phyloP scores from a whole-genome alignment of 2,797 vertebrate genomes.

The Trematomus bernacchii region DNA sequence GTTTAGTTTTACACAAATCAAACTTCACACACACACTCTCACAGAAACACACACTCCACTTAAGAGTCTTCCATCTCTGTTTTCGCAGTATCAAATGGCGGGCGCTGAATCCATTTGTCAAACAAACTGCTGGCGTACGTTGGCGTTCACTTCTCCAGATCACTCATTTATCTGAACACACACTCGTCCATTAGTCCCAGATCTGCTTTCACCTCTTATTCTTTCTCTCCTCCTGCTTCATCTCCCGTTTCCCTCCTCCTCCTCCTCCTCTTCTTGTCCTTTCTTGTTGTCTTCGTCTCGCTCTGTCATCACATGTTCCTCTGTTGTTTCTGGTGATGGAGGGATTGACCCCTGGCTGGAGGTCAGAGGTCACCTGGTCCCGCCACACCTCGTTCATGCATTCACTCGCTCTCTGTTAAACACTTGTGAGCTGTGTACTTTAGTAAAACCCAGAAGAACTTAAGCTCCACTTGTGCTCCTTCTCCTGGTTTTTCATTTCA shows the following conservation, averaged over 20 bases:
- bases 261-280: constrained; percentile 63
- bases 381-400: constrained; percentile 53
- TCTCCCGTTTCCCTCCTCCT: constrained; percentile 60
- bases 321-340: constrained; percentile 57
- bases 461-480: constrained; percentile 24
- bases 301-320: constrained; percentile 72
- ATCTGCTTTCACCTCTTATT: constrained; percentile 79
- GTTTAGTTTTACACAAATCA: constrained; percentile 68
- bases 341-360: constrained; percentile 62
- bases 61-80: constrained; percentile 65
- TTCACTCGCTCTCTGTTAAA: constrained; percentile 32
- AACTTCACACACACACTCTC: constrained; percentile 29
- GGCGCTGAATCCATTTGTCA: constrained; percentile 77
- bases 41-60: constrained; percentile 38
- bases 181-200: constrained; percentile 77
- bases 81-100: constrained; percentile 73
- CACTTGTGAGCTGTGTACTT: constrained; percentile 15
- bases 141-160: constrained; percentile 63
- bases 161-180: constrained; percentile 71
- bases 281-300: constrained; percentile 76
- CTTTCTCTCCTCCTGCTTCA: constrained; percentile 41
- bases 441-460: constrained; percentile 18
- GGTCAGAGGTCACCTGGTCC: constrained; percentile 66
- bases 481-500: constrained; percentile 26
- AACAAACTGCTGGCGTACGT: constrained; percentile 62